A percentile compares a stretch with the other conserved stretches of the same genome.
These are phyloP conservation scores for Paracyprichromis sp. DNA, from an alignment of 2,113 vertebrate species.

Conservation along the genomic window DNA sequence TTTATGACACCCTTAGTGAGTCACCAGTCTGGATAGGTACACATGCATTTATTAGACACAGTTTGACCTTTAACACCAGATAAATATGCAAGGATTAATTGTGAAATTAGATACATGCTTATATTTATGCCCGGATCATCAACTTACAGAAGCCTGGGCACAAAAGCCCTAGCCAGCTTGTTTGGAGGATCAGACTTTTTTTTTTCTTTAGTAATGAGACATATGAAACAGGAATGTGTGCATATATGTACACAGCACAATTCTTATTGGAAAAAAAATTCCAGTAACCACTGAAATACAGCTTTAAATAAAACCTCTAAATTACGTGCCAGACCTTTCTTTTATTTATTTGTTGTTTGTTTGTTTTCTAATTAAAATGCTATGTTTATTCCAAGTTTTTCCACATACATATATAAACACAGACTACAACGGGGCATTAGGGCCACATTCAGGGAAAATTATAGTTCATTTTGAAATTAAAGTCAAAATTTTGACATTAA, in stretches of 20 bases:
- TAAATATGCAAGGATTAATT: background rate
- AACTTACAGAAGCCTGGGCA: background rate
- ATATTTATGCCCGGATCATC: background rate
- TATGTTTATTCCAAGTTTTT: background rate
- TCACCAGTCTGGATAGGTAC: background rate
- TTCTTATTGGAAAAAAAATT: background rate
- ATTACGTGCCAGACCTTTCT: background rate
- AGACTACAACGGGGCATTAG: background rate
- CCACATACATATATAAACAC: background rate
- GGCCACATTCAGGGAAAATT: background rate
- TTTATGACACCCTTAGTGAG: conserved; percentile 15
- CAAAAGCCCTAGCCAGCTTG: fast-evolving
- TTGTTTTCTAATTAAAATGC: background rate
- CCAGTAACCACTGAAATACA: fast-evolving
- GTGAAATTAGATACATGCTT: background rate
- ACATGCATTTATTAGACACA: background rate
- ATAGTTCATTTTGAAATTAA: background rate
- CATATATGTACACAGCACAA: background rate
- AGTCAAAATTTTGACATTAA: background rate
- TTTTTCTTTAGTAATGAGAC: background rate
- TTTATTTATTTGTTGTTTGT: background rate
- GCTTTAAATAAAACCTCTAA: background rate
- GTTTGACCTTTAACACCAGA: background rate
- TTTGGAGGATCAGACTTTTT: background rate
- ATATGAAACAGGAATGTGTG: background rate